Conservation (phyloP, 2,888 invertebrate genomes). For the Labia minor region DNA sequence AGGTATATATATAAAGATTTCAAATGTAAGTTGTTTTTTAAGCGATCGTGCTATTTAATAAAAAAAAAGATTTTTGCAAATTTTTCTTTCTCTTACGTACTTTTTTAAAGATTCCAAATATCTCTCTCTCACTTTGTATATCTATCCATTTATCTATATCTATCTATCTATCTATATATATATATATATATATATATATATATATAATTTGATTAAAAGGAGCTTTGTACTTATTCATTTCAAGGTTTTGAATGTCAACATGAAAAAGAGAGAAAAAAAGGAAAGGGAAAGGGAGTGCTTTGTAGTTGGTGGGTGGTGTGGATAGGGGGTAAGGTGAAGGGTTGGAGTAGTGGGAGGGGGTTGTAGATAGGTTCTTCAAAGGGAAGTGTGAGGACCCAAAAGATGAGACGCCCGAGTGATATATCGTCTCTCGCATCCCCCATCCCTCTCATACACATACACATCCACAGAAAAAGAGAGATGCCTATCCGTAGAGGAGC, state of each 20-base stretch:
- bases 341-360: not conserved
- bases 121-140: no score
- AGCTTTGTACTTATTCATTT: not conserved
- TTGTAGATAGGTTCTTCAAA: not conserved
- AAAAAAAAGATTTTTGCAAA: no score
- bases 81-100: no score
- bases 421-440: not conserved
- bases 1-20: no score
- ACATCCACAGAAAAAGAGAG: not conserved
- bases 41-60: no score
- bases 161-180: no score
- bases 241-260: not conserved
- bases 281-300: not conserved
- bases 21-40: no score
- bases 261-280: not conserved
- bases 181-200: no score
- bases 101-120: no score
- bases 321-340: not conserved
- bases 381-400: not conserved
- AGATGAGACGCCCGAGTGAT: conserved; percentile 8
- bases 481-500: not conserved
- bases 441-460: not conserved
- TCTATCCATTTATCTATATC: no score
- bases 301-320: not conserved
- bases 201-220: not conserved